Evolutionary conservation across 2,797 vertebrate species (phyloP).

Genomic region (Catamblyrhynchus diadema): DNA sequence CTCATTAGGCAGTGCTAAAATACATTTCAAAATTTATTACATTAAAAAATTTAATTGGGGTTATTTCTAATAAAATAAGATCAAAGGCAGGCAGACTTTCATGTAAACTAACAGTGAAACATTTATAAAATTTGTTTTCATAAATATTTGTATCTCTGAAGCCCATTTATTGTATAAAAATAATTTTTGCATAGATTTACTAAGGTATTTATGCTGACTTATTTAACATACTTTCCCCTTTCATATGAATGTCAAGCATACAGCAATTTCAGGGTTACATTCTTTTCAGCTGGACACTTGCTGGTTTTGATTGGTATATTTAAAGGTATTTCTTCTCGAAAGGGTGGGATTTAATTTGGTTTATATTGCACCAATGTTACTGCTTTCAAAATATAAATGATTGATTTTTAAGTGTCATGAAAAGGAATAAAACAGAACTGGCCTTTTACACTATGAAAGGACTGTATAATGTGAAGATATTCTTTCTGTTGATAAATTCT

Average conservation of each 20-base stretch:
- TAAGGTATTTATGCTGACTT: background rate
- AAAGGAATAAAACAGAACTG: conserved; percentile 54
- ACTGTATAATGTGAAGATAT: conserved; percentile 35
- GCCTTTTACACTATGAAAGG: conserved; percentile 53
- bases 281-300: background rate
- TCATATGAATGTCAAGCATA: background rate
- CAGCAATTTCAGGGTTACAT: background rate
- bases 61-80: conserved; percentile 47
- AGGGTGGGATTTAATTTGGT: conserved; percentile 25
- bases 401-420: conserved; percentile 63
- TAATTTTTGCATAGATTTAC: background rate
- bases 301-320: background rate
- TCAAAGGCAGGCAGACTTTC: background rate
- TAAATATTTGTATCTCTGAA: conserved; percentile 15
- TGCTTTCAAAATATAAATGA: conserved; percentile 54
- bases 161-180: background rate
- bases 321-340: conserved; percentile 7
- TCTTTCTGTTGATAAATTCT: conserved; percentile 65
- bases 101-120: background rate
- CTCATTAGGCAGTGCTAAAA: conserved; percentile 7
- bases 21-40: conserved; percentile 25
- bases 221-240: background rate
- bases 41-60: conserved; percentile 10
- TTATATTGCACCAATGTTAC: background rate
- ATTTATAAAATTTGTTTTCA: background rate